Conservation (phyloP, 2,797 vertebrate species). For the Onychomys arenicola region DNA sequence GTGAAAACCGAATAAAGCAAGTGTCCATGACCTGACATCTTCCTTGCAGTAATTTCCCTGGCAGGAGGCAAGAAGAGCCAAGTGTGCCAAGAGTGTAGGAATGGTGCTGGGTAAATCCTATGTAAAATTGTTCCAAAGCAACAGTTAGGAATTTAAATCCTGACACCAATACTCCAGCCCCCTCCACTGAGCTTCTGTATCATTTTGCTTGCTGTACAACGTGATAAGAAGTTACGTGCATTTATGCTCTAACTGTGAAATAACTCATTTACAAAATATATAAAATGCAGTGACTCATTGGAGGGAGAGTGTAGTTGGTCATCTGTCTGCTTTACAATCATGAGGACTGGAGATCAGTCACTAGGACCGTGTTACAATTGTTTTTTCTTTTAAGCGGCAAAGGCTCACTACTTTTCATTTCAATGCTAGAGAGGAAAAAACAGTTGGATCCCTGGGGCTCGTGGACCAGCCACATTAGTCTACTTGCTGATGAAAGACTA, state of each 20-base stretch:
- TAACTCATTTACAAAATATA: not conserved
- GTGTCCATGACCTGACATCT: not conserved
- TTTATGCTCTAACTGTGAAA: not conserved
- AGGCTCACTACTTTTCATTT: not conserved
- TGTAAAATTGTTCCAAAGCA: not conserved
- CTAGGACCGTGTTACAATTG: too few relatives aligned
- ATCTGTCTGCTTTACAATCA: not conserved
- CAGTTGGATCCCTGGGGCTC: not conserved
- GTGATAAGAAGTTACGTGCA: not conserved
- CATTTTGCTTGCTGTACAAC: not conserved
- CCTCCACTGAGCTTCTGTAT: not conserved
- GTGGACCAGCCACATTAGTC: not conserved
- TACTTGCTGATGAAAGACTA: not conserved
- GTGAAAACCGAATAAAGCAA: not conserved
- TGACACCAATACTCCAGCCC: not conserved
- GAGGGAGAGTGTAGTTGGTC: too few relatives aligned
- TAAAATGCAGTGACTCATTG: not conserved
- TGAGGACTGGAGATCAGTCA: not conserved
- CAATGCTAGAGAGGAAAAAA: not conserved
- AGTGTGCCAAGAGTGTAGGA: not conserved
- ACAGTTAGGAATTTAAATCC: not conserved
- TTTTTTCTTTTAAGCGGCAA: not conserved
- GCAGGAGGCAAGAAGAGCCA: not conserved
- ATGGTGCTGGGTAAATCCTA: not conserved
- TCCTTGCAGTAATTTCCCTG: not conserved